Conservation (phyloP, 2,113 vertebrate genomes). For the Phyllostomus discolor region DNA sequence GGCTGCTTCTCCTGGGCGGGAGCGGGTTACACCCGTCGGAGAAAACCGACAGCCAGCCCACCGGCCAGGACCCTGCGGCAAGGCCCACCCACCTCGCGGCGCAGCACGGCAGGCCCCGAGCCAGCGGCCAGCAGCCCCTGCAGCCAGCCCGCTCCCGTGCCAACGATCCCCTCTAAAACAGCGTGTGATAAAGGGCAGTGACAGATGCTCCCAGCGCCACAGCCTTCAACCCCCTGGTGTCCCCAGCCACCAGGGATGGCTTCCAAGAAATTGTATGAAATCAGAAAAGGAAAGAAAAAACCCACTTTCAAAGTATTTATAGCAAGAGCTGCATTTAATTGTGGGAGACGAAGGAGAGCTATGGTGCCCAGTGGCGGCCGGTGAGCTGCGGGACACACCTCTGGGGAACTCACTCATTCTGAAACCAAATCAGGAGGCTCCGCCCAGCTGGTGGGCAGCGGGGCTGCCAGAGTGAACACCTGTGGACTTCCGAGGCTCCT, state of each 20-base stretch:
- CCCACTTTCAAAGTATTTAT: fast-evolving
- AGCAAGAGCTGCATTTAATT: background rate
- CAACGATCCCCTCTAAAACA: background rate
- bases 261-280: background rate
- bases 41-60: background rate
- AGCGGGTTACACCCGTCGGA: fast-evolving
- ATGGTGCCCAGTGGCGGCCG: background rate
- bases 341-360: background rate
- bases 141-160: background rate
- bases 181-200: background rate
- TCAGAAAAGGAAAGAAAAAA: background rate
- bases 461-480: background rate
- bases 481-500: background rate
- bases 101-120: background rate
- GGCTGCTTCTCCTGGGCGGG: background rate
- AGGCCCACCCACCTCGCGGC: fast-evolving
- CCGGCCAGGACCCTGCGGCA: fast-evolving
- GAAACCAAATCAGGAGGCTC: background rate
- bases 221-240: no score
- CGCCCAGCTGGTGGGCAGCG: background rate
- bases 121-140: no score
- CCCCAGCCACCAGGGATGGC: background rate
- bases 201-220: background rate
- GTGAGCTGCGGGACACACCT: background rate
- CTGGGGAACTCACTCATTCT: background rate